A percentile compares a stretch with the other conserved stretches of the same genome.
phyloP scores from a whole-genome alignment of 2,797 vertebrate genomes.

The Pogonophryne albipinna region DNA sequence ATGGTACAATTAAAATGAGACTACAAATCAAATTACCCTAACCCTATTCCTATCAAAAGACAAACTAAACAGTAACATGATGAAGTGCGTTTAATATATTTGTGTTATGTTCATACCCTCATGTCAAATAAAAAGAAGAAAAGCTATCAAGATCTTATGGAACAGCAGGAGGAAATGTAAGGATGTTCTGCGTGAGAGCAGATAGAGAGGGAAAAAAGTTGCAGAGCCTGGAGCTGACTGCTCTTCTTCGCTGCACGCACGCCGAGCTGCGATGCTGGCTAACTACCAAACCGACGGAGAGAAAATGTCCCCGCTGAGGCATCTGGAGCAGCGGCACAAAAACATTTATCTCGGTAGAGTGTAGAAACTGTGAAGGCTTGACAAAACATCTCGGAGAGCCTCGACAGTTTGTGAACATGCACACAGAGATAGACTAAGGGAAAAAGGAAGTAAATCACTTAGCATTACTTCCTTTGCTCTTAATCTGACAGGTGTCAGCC shows the following conservation, averaged over 20 bases:
- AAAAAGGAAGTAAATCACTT: constrained; percentile 50
- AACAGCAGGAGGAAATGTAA: constrained; percentile 9
- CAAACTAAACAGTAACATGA: no score
- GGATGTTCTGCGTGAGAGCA: neutral
- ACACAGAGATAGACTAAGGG: constrained; percentile 9
- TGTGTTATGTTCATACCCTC: no score
- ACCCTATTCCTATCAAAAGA: no score
- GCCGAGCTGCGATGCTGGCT: constrained; percentile 8
- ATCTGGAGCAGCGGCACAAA: constrained; percentile 37
- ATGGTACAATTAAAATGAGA: no score
- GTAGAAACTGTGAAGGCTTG: constrained; percentile 48
- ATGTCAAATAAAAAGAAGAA: neutral
- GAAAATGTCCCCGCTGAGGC: constrained; percentile 28
- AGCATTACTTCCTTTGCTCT: constrained; percentile 42
- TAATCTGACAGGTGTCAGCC: constrained; percentile 60
- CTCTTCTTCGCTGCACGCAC: neutral
- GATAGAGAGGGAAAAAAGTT: neutral
- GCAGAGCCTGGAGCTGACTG: neutral
- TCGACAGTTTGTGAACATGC: constrained; percentile 34
- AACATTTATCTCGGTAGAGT: constrained; percentile 24
- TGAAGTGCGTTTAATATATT: neutral
- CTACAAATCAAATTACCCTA: no score
- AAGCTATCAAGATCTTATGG: no score
- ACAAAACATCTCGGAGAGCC: constrained; percentile 47
- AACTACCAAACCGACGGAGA: constrained; percentile 14